Base-by-base conservation (phyloP, 2,888 invertebrate species). In the Caradrina kadenii region DNA sequence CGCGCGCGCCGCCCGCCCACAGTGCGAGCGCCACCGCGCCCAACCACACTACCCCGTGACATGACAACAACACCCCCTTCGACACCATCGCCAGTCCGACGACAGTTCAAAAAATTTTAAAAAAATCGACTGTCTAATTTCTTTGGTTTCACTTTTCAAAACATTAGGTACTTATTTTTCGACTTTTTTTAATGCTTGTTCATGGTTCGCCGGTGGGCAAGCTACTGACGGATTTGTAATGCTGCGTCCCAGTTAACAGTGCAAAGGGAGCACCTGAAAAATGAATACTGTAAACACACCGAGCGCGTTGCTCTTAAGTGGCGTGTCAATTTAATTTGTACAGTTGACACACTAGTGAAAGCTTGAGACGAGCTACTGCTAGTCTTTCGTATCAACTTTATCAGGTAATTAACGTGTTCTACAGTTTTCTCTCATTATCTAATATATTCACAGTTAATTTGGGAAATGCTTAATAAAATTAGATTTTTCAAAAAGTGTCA, bases 311-410 rank as follows among this genome's bases (percentile, higher is more conserved):
- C 86, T 89, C 87, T 86, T 88, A 85, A 89, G 88, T 88, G 86
- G 86, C 79, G 89, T 94, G 94, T 92, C 81, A 94, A 94, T 94
- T 93, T 80, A 93, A 95, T 95, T 95, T 93, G 87, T 73, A 79
- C 76, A 82, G 87, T 90, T 87, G 82, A 81, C 81, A 85, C 80
- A 79, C 73, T 74, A 88, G 89, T 87, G 88, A 89, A 89, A 90
- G 89, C 88, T 73, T 17, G 65, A 73, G 67, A 55, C 63, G 42
- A 53, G 49, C 65, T 45, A 53, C 45, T 53, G 50, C 49, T 67
- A 62, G 59, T 73, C 48, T 69, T 39, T 63, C 63, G 48, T 79
- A 71, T 79, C 50, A 73, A 79, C 35, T 64, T 73, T 69, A 79
- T 81, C 58, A 21, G 31, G 31, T 78, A 55, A 78, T 77, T 59